Percentiles rank a stretch among this genome's conserved stretches.
phyloP scores from a whole-genome alignment of 2,113 vertebrate genomes.

The Odocoileus hemionus region DNA sequence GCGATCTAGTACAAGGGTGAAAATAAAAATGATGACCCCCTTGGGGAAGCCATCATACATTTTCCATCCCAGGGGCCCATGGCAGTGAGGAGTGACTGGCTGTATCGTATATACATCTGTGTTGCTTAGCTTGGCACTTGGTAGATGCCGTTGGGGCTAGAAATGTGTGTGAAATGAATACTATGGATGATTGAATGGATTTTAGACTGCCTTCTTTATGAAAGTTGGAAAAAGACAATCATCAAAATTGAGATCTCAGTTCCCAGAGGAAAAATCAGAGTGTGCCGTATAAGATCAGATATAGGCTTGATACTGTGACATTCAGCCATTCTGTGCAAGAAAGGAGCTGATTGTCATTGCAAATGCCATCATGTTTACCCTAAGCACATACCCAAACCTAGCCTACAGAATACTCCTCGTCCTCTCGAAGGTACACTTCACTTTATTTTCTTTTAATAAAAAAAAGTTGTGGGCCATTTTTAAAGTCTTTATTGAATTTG shows the following conservation, averaged over 20 bases:
- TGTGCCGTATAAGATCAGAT: neutral
- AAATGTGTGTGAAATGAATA: neutral
- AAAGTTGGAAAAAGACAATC: neutral
- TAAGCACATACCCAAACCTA: neutral
- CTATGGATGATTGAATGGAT: neutral
- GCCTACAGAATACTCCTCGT: neutral
- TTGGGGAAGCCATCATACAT: neutral
- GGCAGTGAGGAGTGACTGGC: neutral
- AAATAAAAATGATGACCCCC: conserved; percentile 5
- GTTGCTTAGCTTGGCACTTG: neutral
- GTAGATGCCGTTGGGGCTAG: neutral
- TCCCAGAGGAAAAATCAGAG: neutral
- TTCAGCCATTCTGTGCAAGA: neutral
- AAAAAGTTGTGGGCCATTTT: neutral
- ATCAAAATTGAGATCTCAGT: neutral
- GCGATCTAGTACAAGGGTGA: neutral
- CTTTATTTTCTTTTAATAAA: neutral
- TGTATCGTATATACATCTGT: neutral
- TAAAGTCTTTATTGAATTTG: neutral
- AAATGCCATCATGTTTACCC: neutral
- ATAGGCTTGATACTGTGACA: neutral
- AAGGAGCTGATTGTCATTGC: neutral
- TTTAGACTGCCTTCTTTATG: neutral
- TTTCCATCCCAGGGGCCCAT: neutral
- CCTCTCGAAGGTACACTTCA: neutral